phyloP scores from a whole-genome alignment of 1,140 invertebrate species.

The Microplitis demolitor region DNA sequence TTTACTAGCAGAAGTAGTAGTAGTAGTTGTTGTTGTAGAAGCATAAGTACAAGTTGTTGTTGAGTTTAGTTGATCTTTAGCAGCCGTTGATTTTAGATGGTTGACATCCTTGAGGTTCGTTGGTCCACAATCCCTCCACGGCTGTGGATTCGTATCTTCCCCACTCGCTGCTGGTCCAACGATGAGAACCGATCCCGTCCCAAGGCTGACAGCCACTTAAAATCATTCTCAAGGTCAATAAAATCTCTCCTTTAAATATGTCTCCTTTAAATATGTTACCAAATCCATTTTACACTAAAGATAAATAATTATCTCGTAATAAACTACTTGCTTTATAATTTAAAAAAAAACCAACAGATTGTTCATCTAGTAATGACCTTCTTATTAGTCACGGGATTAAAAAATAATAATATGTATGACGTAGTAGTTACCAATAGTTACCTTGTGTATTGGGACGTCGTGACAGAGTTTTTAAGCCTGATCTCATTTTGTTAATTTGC shows the following conservation, averaged over 20 bases:
- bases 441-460: constrained; percentile 59
- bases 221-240: constrained; percentile 53
- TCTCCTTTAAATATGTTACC: too few relatives aligned
- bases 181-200: constrained; percentile 53
- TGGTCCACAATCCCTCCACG: neutral
- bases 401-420: neutral
- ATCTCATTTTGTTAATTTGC: constrained; percentile 46
- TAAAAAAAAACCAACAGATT: neutral
- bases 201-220: constrained; percentile 60
- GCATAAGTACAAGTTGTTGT: too few relatives aligned
- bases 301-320: neutral
- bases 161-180: constrained; percentile 36
- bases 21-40: too few relatives aligned
- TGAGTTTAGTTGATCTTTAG: neutral
- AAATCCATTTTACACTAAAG: too few relatives aligned
- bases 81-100: neutral
- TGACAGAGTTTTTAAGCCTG: constrained; percentile 48
- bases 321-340: neutral
- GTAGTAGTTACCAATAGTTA: constrained; percentile 27
- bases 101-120: neutral
- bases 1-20: neutral
- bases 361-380: neutral
- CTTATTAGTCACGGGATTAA: neutral
- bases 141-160: neutral
- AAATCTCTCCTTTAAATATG: constrained; percentile 32